A percentile compares a stretch with the other conserved stretches of the same genome.
Conservation (phyloP, 2,113 vertebrate genomes). For the Genyomyrus donnyi region DNA sequence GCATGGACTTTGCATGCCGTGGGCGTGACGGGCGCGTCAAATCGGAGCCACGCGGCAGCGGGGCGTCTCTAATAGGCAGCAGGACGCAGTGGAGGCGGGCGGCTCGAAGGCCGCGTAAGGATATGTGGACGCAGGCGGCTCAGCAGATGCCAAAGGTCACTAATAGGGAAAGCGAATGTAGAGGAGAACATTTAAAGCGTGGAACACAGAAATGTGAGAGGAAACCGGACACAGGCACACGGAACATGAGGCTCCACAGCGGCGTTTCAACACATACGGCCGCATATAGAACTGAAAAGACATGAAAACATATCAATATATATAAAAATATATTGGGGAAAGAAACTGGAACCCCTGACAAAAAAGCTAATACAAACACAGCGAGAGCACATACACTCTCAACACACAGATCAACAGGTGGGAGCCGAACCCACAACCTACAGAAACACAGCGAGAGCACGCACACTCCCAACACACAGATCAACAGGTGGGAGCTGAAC, state of each 20-base stretch:
- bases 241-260: neutral
- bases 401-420: neutral
- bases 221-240: neutral
- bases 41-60: constrained; percentile 5
- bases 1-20: neutral
- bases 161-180: neutral
- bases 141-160: neutral
- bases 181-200: neutral
- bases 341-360: neutral
- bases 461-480: too few species aligned
- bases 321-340: neutral
- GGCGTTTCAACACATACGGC: neutral
- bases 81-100: neutral
- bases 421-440: too few species aligned
- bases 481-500: too few species aligned
- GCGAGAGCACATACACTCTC: neutral
- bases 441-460: too few species aligned
- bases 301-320: neutral
- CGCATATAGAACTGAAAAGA: neutral
- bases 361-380: neutral
- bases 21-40: neutral
- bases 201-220: neutral
- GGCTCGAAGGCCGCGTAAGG: neutral
- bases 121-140: neutral
- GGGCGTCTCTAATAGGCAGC: neutral